Percentiles rank a stretch among this genome's conserved stretches.
These are phyloP conservation scores for Oryctes rhinoceros DNA, from an alignment of 1,140 invertebrate genomes.

Conservation along the genomic window DNA sequence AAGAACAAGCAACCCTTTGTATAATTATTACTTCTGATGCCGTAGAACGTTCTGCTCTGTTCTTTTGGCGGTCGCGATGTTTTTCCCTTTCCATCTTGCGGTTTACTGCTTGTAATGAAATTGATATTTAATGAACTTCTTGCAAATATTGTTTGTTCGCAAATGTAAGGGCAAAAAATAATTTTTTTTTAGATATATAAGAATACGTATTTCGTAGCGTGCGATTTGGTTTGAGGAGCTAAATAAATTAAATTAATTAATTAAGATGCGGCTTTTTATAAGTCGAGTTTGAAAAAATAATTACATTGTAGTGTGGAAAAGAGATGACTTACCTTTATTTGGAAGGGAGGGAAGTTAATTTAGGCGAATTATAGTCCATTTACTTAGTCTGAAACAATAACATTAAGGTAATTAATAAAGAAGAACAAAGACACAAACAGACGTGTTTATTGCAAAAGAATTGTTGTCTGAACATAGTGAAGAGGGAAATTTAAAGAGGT, in stretches of 20 bases:
- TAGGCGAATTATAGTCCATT: constrained; percentile 56
- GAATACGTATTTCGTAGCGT: not conserved
- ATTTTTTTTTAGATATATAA: not conserved
- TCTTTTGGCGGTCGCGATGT: not conserved
- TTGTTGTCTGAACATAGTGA: constrained; percentile 16
- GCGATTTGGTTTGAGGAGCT: not conserved
- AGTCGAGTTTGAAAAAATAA: not conserved
- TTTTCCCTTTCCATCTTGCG: not conserved
- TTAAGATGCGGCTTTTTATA: not conserved
- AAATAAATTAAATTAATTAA: not conserved
- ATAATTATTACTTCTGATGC: constrained; percentile 29
- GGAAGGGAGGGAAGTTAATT: constrained; percentile 50
- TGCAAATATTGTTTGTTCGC: not conserved
- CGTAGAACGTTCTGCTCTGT: not conserved
- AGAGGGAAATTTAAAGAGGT: constrained; percentile 51
- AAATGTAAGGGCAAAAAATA: not conserved
- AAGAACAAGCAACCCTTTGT: constrained; percentile 36
- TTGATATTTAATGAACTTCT: not conserved
- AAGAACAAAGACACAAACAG: not conserved
- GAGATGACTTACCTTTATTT: constrained; percentile 53
- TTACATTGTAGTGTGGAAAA: constrained; percentile 7
- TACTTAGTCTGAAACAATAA: constrained; percentile 54
- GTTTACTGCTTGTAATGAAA: constrained; percentile 3
- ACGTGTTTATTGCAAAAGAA: not conserved
- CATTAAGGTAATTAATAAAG: not conserved